phyloP scores from a whole-genome alignment of 1,140 invertebrate genomes.

The Helicorthomorpha holstii region DNA sequence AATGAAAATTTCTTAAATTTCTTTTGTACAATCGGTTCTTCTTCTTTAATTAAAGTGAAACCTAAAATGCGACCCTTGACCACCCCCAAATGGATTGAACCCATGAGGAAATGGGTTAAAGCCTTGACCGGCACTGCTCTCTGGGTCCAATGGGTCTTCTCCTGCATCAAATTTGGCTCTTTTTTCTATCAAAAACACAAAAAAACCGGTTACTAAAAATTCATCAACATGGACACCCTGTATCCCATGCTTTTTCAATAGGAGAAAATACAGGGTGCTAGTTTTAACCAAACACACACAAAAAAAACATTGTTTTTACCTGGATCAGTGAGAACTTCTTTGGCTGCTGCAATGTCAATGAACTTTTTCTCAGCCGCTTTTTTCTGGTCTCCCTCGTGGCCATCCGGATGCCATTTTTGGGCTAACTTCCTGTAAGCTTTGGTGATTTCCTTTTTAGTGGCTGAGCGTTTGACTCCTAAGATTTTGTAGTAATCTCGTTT shows the following conservation, averaged over 20 bases:
- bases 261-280: too few relatives aligned
- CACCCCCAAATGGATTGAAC: constrained; percentile 72
- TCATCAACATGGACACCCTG: too few relatives aligned
- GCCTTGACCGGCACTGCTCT: constrained; percentile 47
- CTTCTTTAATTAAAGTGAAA: constrained; percentile 62
- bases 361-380: constrained; percentile 94
- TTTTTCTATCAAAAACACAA: constrained; percentile 59
- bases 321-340: constrained; percentile 73
- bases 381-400: constrained; percentile 70
- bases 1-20: too few relatives aligned
- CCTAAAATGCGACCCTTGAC: constrained; percentile 71
- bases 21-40: too few relatives aligned
- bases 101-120: constrained; percentile 57
- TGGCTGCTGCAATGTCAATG: constrained; percentile 96
- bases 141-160: constrained; percentile 93
- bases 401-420: constrained; percentile 98
- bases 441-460: constrained; percentile 78
- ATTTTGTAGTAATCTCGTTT: constrained; percentile 98
- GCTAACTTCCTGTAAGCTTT: constrained; percentile 96
- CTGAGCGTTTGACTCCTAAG: constrained; percentile 63
- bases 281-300: too few relatives aligned
- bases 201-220: too few relatives aligned
- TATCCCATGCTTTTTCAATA: too few relatives aligned
- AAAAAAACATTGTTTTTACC: too few relatives aligned
- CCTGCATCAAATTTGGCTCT: constrained; percentile 82